phyloP scores from a whole-genome alignment of 2,113 vertebrate genomes.

The Tricholaema leucomelas region DNA sequence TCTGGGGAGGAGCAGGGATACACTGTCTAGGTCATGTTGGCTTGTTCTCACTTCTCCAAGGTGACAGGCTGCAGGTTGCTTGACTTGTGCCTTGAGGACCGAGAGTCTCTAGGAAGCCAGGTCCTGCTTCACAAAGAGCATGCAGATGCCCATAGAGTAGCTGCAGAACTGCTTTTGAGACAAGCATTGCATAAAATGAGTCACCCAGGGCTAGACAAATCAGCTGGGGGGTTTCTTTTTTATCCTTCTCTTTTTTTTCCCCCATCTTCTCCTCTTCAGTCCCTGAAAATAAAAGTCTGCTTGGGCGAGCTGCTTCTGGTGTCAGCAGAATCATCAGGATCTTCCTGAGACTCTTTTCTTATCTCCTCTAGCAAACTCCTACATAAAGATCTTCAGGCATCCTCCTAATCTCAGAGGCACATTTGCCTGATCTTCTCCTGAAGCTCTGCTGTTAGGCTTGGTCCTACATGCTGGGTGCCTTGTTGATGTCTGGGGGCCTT shows the following conservation, averaged over 20 bases:
- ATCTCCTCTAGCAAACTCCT: not conserved
- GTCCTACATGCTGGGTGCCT: not conserved
- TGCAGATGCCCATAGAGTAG: not conserved
- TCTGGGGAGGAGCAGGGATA: not conserved
- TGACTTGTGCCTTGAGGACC: not conserved
- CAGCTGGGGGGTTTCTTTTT: not conserved
- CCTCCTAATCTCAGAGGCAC: not conserved
- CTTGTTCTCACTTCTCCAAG: not conserved
- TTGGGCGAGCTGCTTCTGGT: not conserved
- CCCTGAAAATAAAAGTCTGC: not conserved
- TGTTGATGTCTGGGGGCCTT: not conserved
- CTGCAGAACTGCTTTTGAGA: not conserved
- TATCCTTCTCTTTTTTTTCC: not conserved
- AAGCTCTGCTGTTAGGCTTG: not conserved
- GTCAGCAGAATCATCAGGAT: not conserved
- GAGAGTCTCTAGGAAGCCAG: not conserved
- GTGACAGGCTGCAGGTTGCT: not conserved
- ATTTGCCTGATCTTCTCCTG: not conserved
- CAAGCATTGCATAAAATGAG: not conserved
- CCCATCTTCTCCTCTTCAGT: not conserved
- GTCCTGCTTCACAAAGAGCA: not conserved
- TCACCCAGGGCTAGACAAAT: not conserved
- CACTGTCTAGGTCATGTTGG: fast-evolving
- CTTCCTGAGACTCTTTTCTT: not conserved
- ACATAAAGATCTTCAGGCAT: not conserved